These are phyloP conservation scores for Trematomus bernacchii DNA, from an alignment of 2,797 vertebrate genomes.

Conservation along the genomic window DNA sequence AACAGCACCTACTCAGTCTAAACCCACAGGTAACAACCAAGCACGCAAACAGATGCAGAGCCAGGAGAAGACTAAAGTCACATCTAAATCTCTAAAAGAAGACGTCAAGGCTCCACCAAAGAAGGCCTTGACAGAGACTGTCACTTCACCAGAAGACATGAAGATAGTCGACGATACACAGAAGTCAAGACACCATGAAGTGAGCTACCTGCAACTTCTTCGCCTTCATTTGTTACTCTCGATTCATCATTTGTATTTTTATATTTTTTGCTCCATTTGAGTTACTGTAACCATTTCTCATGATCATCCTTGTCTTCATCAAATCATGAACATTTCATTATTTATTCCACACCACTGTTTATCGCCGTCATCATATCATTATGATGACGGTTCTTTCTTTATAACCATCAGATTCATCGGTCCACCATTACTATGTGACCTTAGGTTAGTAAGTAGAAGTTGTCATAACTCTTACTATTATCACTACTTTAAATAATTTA, in stretches of 20 bases:
- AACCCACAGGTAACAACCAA: conserved; percentile 83
- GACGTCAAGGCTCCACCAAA: conserved; percentile 85
- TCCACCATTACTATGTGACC: not conserved
- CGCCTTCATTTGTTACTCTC: conserved; percentile 76
- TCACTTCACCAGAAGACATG: conserved; percentile 81
- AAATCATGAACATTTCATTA: conserved; percentile 10
- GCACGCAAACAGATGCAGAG: conserved; percentile 82
- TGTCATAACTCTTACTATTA: not conserved
- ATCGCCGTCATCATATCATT: not conserved
- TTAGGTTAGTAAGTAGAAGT: not conserved
- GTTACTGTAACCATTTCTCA: conserved; percentile 49
- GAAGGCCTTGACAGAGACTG: conserved; percentile 81
- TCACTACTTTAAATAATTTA: conserved; percentile 4
- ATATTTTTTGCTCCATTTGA: conserved; percentile 56
- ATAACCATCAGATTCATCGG: conserved; percentile 15
- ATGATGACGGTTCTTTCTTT: conserved; percentile 13
- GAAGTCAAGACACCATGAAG: conserved; percentile 92
- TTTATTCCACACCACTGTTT: not conserved
- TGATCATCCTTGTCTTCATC: conserved; percentile 20
- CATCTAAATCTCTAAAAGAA: conserved; percentile 84
- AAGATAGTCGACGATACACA: conserved; percentile 86
- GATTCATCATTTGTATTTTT: conserved; percentile 60
- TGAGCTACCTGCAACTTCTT: conserved; percentile 89
- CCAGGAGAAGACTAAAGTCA: conserved; percentile 84
- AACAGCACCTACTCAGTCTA: conserved; percentile 80